These are phyloP conservation scores for Paraescarpia echinospica DNA, from an alignment of 1,140 invertebrate genomes.

Conservation along the genomic window DNA sequence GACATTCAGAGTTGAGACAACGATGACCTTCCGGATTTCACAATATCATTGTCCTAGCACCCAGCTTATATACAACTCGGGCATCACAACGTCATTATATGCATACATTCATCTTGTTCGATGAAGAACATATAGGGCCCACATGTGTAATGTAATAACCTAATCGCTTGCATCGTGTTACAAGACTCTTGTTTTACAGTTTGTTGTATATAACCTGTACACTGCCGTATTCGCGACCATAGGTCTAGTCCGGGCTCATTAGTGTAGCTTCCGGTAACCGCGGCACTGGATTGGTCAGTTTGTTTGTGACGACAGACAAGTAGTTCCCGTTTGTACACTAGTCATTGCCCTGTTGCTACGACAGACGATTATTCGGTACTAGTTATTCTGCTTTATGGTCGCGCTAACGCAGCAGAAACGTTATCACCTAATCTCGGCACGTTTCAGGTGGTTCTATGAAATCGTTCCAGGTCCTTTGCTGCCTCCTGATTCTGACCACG, in stretches of 20 bases:
- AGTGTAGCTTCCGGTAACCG: neutral
- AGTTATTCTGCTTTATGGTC: neutral
- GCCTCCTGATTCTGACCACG: neutral
- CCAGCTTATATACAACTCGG: neutral
- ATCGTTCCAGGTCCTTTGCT: neutral
- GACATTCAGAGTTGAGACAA: neutral
- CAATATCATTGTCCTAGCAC: neutral
- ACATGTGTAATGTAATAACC: neutral
- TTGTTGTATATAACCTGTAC: neutral
- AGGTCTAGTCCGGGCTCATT: neutral
- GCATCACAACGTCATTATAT: neutral
- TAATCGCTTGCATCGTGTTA: neutral
- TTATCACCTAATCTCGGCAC: neutral
- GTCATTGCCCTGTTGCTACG: neutral
- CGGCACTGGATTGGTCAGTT: neutral
- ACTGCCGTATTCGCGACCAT: neutral
- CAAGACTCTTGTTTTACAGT: neutral
- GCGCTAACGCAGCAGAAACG: neutral
- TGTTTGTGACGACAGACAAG: neutral
- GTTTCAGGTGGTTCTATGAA: neutral
- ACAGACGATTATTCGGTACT: neutral
- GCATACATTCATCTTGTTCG: neutral
- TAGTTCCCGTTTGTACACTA: neutral
- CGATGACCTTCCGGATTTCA: neutral
- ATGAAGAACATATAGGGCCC: neutral